Base-by-base conservation (phyloP, 2,797 vertebrate species). In the Typhlichthys eigenmanni region DNA sequence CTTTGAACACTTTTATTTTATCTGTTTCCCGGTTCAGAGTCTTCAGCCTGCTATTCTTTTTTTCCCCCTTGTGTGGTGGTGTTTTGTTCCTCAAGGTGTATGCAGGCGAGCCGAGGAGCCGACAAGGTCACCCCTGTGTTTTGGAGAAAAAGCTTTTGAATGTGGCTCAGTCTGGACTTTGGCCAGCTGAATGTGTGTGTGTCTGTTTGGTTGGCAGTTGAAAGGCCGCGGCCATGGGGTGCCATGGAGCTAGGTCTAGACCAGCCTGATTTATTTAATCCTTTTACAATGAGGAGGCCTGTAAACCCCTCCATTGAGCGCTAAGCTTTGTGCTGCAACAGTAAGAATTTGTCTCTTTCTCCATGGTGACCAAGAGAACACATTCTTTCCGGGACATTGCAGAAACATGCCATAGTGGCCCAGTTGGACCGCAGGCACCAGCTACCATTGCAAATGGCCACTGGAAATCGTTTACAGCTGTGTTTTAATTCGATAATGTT, bases 251-350 rank as follows among this genome's bases (percentile, higher is more conserved):
- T 65, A 52, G 82, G 74, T 82, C 87, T 83, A 56, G 45, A 76
- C 81, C 68, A n/a, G 81, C 76, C 85, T 91, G 87, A 90, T 93
- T 92, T 91, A 91, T 90, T 87, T 87, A 87, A 87, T 85, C 84
- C 84, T 79, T 85, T 86, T 77, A 91, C 89, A 87, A 88, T 86
- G 74, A 64, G 81, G 72, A 83, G 79, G 76, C 77, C 78, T 87
- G 82, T 87, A 90, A 91, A 90, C 82, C 86, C 74, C 82, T 88
- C 85, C 79, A 87, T 66, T 86, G 86, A 85, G 81, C 72, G 16
- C 60, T 78, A 80, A 78, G 81, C 86, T 89, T 90, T 91, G 89
- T 92, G 76, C 77, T 77, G 79, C 74, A 81, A 88, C 86, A 88
- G 74, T 86, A 88, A 80, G 86, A 87, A 85, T 83, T 79, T 83